Evolutionary conservation across 2,888 invertebrate genomes (phyloP), one percentile per base, ranked within the genome.

Genomic region (Diarsia mendica): DNA sequence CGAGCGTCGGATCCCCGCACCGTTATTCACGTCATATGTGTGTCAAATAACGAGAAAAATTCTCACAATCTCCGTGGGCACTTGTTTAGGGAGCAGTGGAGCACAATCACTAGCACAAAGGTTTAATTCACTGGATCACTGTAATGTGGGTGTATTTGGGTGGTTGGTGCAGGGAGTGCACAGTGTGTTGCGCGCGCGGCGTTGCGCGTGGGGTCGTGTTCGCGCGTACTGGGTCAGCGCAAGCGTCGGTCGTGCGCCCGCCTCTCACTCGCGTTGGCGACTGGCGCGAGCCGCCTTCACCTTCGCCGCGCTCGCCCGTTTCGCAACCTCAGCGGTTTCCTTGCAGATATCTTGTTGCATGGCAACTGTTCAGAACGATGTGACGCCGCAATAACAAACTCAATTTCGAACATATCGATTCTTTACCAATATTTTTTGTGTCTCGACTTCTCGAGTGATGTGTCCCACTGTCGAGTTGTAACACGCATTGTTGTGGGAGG

Each of bases 11-110:
- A 94, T 92, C 93, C 91, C 91, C 89, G 92, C 95, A 95, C 95
- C 95, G 96, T 95, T 95, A 94, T 92, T 94, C 95, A 95, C 95
- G 93, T 94, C 94, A 96, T 95, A 95, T 95, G 94, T 96, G 91
- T 95, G 96, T 95, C 95, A 95, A 93, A 93, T 90, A 90, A 91
- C 89, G 91, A 93, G 92, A 94, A 93, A 93, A 92, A 93, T 88
- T 94, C 93, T 92, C 94, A 92, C 93, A 91, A 90, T 91, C 84
- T 88, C 85, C 88, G 86, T 82, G 67, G 67, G 84, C 89, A 89
- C 89, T 85, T 68, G n/a, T 73, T 61, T 87, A 85, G 84, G 84
- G 86, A 87, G 91, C 89, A 90, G 91, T 92, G 86, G 88, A 88
- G 88, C 94, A 94, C 93, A 91, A 89, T 86, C 93, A 94, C 95